Base-by-base conservation (phyloP, 1,140 invertebrate genomes). In the Pogonognathellus flavescens region DNA sequence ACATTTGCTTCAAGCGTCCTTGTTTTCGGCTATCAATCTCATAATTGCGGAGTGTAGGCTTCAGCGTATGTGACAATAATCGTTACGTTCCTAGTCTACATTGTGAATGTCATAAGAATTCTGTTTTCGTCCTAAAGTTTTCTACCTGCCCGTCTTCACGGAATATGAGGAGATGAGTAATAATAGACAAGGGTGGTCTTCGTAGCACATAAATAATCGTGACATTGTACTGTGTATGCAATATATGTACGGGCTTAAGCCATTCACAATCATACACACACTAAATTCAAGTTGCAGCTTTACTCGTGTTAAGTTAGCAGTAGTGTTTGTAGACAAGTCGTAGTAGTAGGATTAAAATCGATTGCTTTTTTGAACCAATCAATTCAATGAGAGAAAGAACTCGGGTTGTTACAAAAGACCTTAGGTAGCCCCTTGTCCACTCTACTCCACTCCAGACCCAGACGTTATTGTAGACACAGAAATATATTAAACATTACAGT, bases 371-470 rank as follows among this genome's bases (percentile, higher is more conserved):
- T 6, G 31, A 76, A 9, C 70, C 70, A 76, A 76, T 76, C 70
- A 76, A 76, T 76, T 76, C 70, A 76, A 50, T 76, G 31, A 31
- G 41, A n/a, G n/a, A n/a, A n/a, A n/a, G n/a, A 76, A 76, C 49
- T 76, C 70, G 70, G 70, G 70, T 50, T 76, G 41, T n/a, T n/a
- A n/a, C 70, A 76, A 76, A 25, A 76, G 25, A 76, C 25, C 25
- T 76, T 49, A 49, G 11, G 70, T 76, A 31, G 31, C 6, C 70
- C 2, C 31, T 20, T 10, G 31, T 49, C 70, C 66, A 31, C 20
- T 31, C 18, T 4, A 66, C 20, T 20, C 20, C 1, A 25, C 18
- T 20, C 18, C 20, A 66, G 9, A 20, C 10, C 62, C 11, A 66
- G 62, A 14, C 22, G 10, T 66, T 2, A 11, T 11, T 25, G 1